Evolutionary conservation across 2,113 vertebrate genomes (phyloP).

Genomic region (Sarotherodon lohbergeri): DNA sequence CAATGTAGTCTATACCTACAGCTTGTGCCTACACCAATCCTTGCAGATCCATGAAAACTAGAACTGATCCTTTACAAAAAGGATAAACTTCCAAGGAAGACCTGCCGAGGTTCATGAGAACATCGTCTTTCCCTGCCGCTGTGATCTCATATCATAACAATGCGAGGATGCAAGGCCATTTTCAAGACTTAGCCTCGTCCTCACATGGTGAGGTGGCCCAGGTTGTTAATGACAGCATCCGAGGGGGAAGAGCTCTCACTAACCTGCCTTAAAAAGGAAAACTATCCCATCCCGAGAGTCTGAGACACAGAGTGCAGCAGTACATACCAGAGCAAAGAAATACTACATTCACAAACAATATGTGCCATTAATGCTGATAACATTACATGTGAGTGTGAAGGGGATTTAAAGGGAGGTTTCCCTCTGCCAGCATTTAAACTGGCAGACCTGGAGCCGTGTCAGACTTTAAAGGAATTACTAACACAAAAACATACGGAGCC

Average conservation of each 20-base stretch:
- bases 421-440: neutral
- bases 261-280: slow-evolving; percentile 84
- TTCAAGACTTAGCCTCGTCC: neutral
- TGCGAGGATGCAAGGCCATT: neutral
- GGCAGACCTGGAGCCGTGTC: neutral
- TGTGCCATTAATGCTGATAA: neutral
- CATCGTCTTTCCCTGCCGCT: neutral
- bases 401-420: neutral
- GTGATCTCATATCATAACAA: slow-evolving; percentile 41
- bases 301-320: neutral
- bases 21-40: neutral
- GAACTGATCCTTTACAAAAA: neutral
- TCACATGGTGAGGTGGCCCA: slow-evolving; percentile 25
- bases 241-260: neutral
- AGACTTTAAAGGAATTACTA: neutral
- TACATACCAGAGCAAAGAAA: neutral
- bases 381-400: neutral
- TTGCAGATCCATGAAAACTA: neutral
- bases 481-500: neutral
- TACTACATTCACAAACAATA: neutral
- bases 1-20: neutral
- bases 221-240: neutral
- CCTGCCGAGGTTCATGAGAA: neutral
- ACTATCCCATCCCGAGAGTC: slow-evolving; percentile 59
- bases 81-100: neutral